Percentiles rank a stretch among this genome's conserved stretches.
Conservation (phyloP, 2,888 invertebrate genomes). For the Choristoneura rosaceana region DNA sequence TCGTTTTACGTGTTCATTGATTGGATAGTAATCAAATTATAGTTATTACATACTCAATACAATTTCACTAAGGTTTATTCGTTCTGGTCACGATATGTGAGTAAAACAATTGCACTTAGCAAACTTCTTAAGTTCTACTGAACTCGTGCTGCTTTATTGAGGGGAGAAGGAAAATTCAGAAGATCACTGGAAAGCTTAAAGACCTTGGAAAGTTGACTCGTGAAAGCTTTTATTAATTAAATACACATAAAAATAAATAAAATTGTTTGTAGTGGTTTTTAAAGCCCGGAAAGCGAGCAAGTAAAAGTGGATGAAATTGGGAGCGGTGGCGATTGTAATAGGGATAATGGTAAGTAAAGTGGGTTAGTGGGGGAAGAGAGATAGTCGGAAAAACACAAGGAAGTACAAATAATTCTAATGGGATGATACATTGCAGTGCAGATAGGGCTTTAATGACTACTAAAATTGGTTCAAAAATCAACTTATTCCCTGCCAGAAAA, state of each 20-base stretch:
- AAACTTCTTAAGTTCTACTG: no score
- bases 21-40: conserved; percentile 24
- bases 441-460: not conserved
- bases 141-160: no score
- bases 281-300: conserved; percentile 23
- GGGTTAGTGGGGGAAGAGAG: conserved; percentile 70
- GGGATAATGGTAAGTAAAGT: conserved; percentile 61
- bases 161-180: no score
- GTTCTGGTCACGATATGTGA: not conserved
- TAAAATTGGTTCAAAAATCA: no score
- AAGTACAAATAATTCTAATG: not conserved
- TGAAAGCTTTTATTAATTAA: not conserved
- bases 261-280: not conserved
- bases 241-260: not conserved
- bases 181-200: no score
- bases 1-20: conserved; percentile 33
- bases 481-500: no score
- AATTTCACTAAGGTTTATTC: conserved; percentile 32
- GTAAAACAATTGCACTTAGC: no score
- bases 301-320: conserved; percentile 71
- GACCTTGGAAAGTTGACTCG: no score
- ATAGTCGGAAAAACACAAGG: conserved; percentile 49
- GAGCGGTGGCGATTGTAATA: conserved; percentile 74
- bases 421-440: not conserved
- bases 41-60: conserved; percentile 12